phyloP scores from a whole-genome alignment of 2,888 invertebrate genomes.

The Odontomyia ornata region DNA sequence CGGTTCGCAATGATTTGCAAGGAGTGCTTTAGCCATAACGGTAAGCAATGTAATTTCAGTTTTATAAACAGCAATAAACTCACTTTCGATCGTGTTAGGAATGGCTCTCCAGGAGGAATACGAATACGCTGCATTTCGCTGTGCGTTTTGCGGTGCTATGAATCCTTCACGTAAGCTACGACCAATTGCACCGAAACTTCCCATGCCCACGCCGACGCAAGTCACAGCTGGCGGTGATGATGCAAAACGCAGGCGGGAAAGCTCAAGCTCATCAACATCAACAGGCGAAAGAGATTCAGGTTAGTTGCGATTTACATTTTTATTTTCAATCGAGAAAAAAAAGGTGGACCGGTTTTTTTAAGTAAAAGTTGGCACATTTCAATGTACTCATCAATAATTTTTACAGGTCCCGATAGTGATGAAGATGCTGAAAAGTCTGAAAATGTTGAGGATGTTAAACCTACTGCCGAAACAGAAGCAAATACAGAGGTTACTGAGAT shows the following conservation, averaged over 20 bases:
- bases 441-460: neutral
- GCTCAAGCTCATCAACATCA: constrained; percentile 53
- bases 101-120: constrained; percentile 78
- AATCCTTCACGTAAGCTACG: constrained; percentile 91
- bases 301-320: constrained; percentile 19
- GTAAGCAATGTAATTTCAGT: constrained; percentile 63
- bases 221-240: neutral
- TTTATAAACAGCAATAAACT: neutral
- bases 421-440: constrained; percentile 29
- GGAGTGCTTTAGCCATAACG: constrained; percentile 92
- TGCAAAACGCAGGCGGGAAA: constrained; percentile 44
- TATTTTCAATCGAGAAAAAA: no score
- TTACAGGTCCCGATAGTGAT: constrained; percentile 46
- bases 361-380: neutral
- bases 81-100: constrained; percentile 62
- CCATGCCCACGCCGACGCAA: constrained; percentile 26
- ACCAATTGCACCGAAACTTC: constrained; percentile 75
- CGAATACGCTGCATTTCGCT: constrained; percentile 82
- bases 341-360: no score
- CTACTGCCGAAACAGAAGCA: neutral
- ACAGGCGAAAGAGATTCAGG: constrained; percentile 48
- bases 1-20: constrained; percentile 95
- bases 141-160: constrained; percentile 87
- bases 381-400: neutral
- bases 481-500: neutral